Evolutionary conservation across 2,888 invertebrate species (phyloP).

Genomic region (Mycalesis mineus): DNA sequence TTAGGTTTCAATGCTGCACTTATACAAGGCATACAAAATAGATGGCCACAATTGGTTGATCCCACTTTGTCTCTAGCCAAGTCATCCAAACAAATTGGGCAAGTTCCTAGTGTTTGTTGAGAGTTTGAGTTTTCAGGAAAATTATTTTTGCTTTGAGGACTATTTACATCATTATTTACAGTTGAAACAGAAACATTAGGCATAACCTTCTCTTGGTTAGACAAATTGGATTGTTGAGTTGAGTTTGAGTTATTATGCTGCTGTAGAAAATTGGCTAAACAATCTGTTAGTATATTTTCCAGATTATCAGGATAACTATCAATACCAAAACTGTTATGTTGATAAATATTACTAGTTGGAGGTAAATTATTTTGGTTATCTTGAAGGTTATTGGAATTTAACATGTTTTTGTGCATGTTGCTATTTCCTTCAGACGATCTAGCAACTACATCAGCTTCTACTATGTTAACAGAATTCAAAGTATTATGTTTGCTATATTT

Average conservation of each 20-base stretch:
- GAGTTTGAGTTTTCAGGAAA: neutral
- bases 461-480: neutral
- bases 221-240: neutral
- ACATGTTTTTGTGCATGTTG: neutral
- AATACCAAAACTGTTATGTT: no score
- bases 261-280: neutral
- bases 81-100: constrained; percentile 54
- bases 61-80: constrained; percentile 38
- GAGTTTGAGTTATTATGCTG: neutral
- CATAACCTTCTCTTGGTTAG: neutral
- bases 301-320: neutral
- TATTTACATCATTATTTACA: neutral
- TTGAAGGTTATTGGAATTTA: neutral
- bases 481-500: neutral
- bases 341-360: neutral
- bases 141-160: neutral
- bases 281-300: neutral
- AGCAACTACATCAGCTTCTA: neutral
- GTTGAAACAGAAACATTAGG: neutral
- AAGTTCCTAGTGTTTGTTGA: constrained; percentile 37
- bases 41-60: constrained; percentile 55
- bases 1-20: constrained; percentile 35
- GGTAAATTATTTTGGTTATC: neutral
- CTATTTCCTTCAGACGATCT: neutral
- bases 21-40: constrained; percentile 52